These are phyloP conservation scores for Tipula confusa DNA, from an alignment of 2,888 invertebrate species.

Conservation along the genomic window DNA sequence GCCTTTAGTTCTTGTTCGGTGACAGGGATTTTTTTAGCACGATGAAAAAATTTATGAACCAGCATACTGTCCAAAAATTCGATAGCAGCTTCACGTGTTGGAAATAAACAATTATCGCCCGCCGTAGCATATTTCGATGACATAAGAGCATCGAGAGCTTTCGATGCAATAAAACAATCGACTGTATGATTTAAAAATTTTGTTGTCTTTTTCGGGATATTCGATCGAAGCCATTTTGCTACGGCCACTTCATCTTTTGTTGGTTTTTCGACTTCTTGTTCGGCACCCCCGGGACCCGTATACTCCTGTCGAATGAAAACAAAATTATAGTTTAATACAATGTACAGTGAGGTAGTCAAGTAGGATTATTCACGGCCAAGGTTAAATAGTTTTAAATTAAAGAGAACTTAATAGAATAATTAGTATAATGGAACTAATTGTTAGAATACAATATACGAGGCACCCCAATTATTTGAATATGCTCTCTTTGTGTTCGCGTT, in stretches of 20 bases:
- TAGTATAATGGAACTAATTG: neutral
- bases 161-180: slow-evolving; percentile 89
- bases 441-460: neutral
- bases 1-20: slow-evolving; percentile 63
- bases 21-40: slow-evolving; percentile 83
- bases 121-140: slow-evolving; percentile 85
- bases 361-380: neutral
- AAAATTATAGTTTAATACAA: neutral
- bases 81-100: slow-evolving; percentile 72
- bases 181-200: slow-evolving; percentile 95
- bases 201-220: slow-evolving; percentile 91
- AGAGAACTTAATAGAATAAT: neutral
- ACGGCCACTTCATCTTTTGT: slow-evolving; percentile 88
- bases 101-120: slow-evolving; percentile 71
- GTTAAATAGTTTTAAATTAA: neutral
- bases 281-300: slow-evolving; percentile 48
- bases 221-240: slow-evolving; percentile 91
- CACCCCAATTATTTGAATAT: neutral
- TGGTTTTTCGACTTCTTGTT: slow-evolving; percentile 64
- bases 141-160: slow-evolving; percentile 87
- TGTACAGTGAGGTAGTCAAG: neutral
- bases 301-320: slow-evolving; percentile 47
- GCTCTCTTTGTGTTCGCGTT: neutral
- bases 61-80: slow-evolving; percentile 80
- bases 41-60: slow-evolving; percentile 90